Evolutionary conservation across 2,113 vertebrate species (phyloP).

Genomic region (Orientallactaga bullata): DNA sequence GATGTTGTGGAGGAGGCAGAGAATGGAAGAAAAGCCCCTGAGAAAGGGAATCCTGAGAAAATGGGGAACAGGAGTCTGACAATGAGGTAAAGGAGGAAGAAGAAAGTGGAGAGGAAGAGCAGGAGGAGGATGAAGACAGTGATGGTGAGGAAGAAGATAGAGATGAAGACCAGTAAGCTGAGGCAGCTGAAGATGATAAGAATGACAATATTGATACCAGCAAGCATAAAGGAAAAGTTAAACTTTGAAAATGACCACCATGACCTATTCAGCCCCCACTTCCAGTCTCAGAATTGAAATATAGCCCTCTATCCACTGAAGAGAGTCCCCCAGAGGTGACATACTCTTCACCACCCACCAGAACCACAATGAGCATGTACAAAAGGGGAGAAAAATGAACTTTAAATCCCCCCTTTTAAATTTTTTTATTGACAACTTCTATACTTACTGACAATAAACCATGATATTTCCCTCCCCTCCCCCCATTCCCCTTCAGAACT

Average conservation of each 20-base stretch:
- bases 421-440: too few species aligned
- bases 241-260: conserved; percentile 83
- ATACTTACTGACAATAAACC: too few species aligned
- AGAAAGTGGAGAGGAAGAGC: conserved; percentile 90
- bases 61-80: conserved; percentile 89
- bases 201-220: conserved; percentile 95
- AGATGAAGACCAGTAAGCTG: conserved; percentile 94
- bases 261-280: conserved; percentile 84
- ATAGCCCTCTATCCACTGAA: conserved; percentile 74
- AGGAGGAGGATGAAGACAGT: conserved; percentile 90
- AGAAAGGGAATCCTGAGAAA: conserved; percentile 95
- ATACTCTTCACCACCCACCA: conserved; percentile 76
- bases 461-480: too few species aligned
- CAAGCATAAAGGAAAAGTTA: conserved; percentile 89
- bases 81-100: conserved; percentile 91
- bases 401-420: conserved; percentile 76
- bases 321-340: conserved; percentile 74
- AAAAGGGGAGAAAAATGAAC: conserved; percentile 82
- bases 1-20: conserved; percentile 95
- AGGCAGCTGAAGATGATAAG: conserved; percentile 96
- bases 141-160: conserved; percentile 95
- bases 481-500: too few species aligned
- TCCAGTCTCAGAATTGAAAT: conserved; percentile 86
- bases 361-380: conserved; percentile 81
- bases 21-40: conserved; percentile 95